Base-by-base conservation (phyloP, 2,888 invertebrate genomes). In the Chrysotoxum bicinctum region DNA sequence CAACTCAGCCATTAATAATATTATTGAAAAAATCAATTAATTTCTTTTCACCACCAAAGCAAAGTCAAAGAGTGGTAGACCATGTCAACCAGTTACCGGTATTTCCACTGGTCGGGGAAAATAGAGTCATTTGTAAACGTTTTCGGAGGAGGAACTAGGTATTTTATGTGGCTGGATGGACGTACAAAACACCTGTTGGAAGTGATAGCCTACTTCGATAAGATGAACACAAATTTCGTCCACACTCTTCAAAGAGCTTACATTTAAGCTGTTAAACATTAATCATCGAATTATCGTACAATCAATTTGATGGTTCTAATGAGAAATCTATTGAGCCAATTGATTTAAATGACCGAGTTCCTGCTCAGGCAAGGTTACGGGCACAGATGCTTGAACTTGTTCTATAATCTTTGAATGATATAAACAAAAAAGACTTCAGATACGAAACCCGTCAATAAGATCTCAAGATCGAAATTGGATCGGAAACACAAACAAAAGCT, bases 21-120 rank as follows among this genome's bases (percentile, higher is more conserved):
- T 69, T 56, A 74, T 75, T 74, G 60, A 74, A 69, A 75, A 75
- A 75, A 75, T 75, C 52, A 64, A 75, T 80, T 70, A 58, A 70
- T 56, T 74, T 64, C 62, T 62, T 56, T 68, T 45, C 48, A 66
- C 50, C 66, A 66, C 35, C 48, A 64, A 45, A 30, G 62, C 30
- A 16, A n/a, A 64, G 62, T 40, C 43, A 45, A 45, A 32, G 45
- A 64, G 26, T 35, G 9, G 30, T 40, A 45, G 32, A 54, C 35
- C 40, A 37, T 58, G 37, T 21, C 21, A 16, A 16, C 6, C 40
- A 12, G 32, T 23, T 69, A 69, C 54, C 26, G 52, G 69, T 45
- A 32, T 50, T 50, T 21, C 4, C 14, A 58, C 21, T 35, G 32
- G 52, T 16, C 35, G 1, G 21, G 7, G 21, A 54, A 64, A 75